These are phyloP conservation scores for Aplidium turbinatum DNA, from an alignment of 23 tunicate species.

Conservation along the genomic window DNA sequence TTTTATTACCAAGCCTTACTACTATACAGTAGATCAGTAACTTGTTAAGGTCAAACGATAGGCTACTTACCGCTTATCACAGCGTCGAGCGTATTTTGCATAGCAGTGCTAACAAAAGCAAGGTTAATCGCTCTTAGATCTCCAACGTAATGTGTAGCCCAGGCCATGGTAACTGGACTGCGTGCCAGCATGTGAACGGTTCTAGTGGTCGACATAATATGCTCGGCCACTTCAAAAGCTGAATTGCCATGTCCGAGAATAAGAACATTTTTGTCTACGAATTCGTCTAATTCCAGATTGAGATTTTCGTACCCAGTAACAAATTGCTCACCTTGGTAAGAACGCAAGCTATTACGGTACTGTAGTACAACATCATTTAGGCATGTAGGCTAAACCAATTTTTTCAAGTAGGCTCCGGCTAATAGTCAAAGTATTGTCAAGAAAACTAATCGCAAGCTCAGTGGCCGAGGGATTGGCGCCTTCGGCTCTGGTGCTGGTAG, in stretches of 20 bases:
- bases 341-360: no score
- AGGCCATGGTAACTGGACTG: slow-evolving; percentile 3
- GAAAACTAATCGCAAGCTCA: no score
- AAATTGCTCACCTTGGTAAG: background rate
- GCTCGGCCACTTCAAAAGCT: slow-evolving; percentile 25
- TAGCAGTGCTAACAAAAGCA: slow-evolving; percentile 27
- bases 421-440: no score
- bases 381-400: no score
- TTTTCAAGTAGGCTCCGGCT: no score
- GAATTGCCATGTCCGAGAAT: slow-evolving; percentile 28
- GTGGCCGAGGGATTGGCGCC: no score
- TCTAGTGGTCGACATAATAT: slow-evolving; percentile 6
- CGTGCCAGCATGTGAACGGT: slow-evolving; percentile 38
- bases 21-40: no score
- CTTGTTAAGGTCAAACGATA: no score
- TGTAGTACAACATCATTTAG: no score
- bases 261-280: slow-evolving; percentile 26
- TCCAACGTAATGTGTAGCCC: slow-evolving; percentile 46
- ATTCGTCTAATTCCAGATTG: background rate
- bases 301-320: slow-evolving; percentile 26
- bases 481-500: no score
- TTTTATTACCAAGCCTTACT: no score
- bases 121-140: slow-evolving; percentile 33
- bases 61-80: slow-evolving; percentile 14
- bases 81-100: slow-evolving; percentile 19